Base-by-base conservation (phyloP, 2,797 vertebrate species). In the Acanthurus lineatus region DNA sequence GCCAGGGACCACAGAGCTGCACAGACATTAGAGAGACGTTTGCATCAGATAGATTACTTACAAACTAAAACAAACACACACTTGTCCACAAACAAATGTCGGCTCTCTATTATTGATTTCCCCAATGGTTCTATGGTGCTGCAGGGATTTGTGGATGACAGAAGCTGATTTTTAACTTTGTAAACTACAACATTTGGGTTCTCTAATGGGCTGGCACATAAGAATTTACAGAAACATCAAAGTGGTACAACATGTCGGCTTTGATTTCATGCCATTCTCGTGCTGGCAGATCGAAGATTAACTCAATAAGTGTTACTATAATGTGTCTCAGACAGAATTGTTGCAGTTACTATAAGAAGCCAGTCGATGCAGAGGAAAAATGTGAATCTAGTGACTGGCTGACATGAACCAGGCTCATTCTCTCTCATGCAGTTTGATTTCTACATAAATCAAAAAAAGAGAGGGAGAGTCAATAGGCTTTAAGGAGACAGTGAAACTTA, bases 51-150 rank as follows among this genome's bases (percentile, higher is more conserved):
- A 52, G 40, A 76, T 86, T 56, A 74, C 54, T 66, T 61, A 61
- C 65, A 74, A 84, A 85, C 53, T 67, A 52, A 82, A 85, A 85
- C 77, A 84, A 84, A 84, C 85, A 81, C 70, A 81, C 58, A 67
- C 38, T 40, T 49, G 22, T 32, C 51, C 56, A 82, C 17, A 76
- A 85, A 86, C 85, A 82, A 81, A 86, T 53, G 53, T 25, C 9
- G 15, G 3, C 47, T 77, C 53, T 65, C 54, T 72, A 42, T 78
- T 76, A 81, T 67, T 73, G 83, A 81, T 86, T 87, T 89, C 68
- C 78, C 68, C 52, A 38, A 71, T 28, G 86, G 76, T 66, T 2
- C 44, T 4, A 5, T 9, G 40, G 47, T 22, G 76, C 73, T 73
- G 67, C 16, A 25, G 70, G 52, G 60, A 70, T 61, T 65, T 62